Conservation (phyloP, 2,888 invertebrate species). For the Acleris emargana region DNA sequence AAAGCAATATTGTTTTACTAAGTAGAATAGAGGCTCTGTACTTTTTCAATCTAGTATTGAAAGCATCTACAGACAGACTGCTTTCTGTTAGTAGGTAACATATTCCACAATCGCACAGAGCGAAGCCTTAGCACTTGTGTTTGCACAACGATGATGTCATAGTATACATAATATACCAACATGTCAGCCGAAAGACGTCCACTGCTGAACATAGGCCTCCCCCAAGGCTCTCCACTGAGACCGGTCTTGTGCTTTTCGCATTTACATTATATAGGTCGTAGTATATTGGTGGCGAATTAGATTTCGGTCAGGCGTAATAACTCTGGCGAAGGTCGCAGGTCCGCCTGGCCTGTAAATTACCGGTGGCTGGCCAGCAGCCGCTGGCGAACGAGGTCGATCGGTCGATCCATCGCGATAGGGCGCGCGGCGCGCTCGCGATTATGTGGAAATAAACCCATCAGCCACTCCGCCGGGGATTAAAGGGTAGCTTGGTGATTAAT, state of each 20-base stretch:
- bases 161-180: no score
- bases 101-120: no score
- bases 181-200: no score
- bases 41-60: no score
- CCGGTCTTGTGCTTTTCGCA: no score
- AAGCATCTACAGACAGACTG: no score
- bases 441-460: slow-evolving; percentile 72
- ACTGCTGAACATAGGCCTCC: no score
- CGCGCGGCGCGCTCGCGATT: slow-evolving; percentile 64
- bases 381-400: slow-evolving; percentile 54
- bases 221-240: no score
- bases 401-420: slow-evolving; percentile 77
- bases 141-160: slow-evolving; percentile 4
- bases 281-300: slow-evolving; percentile 39
- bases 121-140: neutral
- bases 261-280: neutral
- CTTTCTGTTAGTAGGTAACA: no score
- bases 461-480: slow-evolving; percentile 39
- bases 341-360: slow-evolving; percentile 28
- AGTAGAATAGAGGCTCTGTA: no score
- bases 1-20: no score
- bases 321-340: slow-evolving; percentile 53
- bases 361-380: slow-evolving; percentile 45
- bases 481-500: slow-evolving; percentile 19
- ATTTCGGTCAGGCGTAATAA: slow-evolving; percentile 48